Percentiles rank a stretch among this genome's conserved stretches.
phyloP scores from a whole-genome alignment of 2,113 vertebrate species.

The human region DNA sequence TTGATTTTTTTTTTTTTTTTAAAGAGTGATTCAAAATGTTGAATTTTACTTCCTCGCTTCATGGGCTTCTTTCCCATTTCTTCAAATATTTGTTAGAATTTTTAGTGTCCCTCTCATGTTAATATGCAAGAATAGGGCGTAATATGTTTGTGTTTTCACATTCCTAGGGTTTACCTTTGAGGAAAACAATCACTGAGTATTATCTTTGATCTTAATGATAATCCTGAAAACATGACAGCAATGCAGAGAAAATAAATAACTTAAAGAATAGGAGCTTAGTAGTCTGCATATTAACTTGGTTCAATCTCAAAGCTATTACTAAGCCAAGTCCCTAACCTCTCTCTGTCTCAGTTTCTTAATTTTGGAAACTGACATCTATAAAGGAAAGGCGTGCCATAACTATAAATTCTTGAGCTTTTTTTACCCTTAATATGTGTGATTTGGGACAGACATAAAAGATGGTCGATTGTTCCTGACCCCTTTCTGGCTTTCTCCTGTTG shows the following conservation, averaged over 20 bases:
- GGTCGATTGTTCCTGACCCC: not conserved
- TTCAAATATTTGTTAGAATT: not conserved
- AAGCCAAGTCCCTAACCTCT: not conserved
- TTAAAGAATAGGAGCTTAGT: not conserved
- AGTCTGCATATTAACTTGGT: not conserved
- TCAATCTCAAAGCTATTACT: not conserved
- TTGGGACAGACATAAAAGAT: not conserved
- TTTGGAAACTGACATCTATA: not conserved
- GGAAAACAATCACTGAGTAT: not conserved
- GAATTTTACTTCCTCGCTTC: not conserved
- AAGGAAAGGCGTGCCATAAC: not conserved
- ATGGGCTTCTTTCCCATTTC: not conserved
- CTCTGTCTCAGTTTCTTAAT: not conserved
- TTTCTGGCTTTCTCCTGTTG: not conserved
- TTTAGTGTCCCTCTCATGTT: not conserved
- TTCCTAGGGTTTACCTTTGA: not conserved
- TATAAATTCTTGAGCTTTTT: not conserved
- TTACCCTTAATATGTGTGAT: not conserved
- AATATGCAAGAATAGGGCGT: not conserved
- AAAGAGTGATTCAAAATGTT: conserved; percentile 1
- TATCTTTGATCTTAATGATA: not conserved
- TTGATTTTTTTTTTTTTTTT: not conserved
- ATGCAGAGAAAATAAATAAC: not conserved
- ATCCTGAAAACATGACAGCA: not conserved
- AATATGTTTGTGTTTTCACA: not conserved